A percentile compares a stretch with the other conserved stretches of the same genome.
phyloP scores from a whole-genome alignment of 1,140 invertebrate genomes.

The Aricia agestis region DNA sequence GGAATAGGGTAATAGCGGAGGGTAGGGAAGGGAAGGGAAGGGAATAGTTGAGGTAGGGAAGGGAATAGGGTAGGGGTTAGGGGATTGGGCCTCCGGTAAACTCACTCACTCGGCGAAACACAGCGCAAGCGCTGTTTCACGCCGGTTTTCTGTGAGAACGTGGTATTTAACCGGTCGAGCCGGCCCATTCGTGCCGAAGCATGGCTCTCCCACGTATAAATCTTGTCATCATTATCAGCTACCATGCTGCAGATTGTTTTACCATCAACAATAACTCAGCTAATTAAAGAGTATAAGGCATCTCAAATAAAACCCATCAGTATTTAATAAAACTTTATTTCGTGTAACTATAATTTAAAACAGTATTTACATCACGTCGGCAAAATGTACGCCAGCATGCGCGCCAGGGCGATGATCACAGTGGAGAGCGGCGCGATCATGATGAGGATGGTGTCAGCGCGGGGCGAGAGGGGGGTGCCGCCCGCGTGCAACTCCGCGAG shows the following conservation, averaged over 20 bases:
- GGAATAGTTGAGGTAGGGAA: too few species aligned
- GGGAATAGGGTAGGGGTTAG: too few species aligned
- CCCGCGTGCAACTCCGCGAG: slow-evolving; percentile 61
- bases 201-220: too few species aligned
- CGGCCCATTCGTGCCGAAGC: too few species aligned
- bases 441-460: slow-evolving; percentile 32
- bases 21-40: too few species aligned
- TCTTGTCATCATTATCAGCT: too few species aligned
- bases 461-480: slow-evolving; percentile 30
- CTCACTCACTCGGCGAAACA: too few species aligned
- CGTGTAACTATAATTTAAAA: slow-evolving; percentile 52
- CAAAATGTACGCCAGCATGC: slow-evolving; percentile 48
- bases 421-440: slow-evolving; percentile 40
- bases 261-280: background rate
- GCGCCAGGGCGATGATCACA: slow-evolving; percentile 37
- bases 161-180: too few species aligned
- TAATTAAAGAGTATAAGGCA: background rate
- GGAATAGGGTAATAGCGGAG: too few species aligned
- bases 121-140: too few species aligned
- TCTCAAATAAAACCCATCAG: background rate
- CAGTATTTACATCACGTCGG: slow-evolving; percentile 56
- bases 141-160: too few species aligned
- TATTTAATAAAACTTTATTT: slow-evolving; percentile 57
- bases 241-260: background rate
- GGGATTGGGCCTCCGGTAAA: too few species aligned